Evolutionary conservation across 2,797 vertebrate species (phyloP).

Genomic region (Nyctalus aviator): DNA sequence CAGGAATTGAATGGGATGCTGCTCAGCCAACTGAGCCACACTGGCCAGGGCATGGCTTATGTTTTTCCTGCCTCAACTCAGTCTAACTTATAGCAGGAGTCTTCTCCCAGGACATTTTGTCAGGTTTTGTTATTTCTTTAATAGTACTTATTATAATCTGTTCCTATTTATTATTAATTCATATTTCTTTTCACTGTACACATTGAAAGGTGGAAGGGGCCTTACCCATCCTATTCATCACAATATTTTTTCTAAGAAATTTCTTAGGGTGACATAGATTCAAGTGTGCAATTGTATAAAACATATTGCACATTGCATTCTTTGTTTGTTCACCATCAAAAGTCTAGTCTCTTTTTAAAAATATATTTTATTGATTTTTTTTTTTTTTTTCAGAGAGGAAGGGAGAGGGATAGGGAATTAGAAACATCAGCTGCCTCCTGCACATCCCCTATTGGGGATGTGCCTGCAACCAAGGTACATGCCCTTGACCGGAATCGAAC

Average conservation of each 20-base stretch:
- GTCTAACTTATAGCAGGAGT: not conserved
- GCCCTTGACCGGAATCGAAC: no score
- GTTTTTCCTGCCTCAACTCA: slow-evolving; percentile 10
- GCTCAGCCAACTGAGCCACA: not conserved
- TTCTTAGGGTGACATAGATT: not conserved
- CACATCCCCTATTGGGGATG: no score
- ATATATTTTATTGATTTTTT: no score
- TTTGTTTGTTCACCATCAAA: not conserved
- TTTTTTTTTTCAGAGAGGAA: no score
- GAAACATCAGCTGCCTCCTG: no score
- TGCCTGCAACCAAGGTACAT: no score
- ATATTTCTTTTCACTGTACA: not conserved
- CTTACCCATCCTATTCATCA: not conserved
- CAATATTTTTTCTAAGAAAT: not conserved
- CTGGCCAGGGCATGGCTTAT: not conserved
- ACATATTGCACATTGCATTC: not conserved
- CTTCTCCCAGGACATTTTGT: slow-evolving; percentile 24
- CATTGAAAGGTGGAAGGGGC: not conserved
- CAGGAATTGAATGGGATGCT: not conserved
- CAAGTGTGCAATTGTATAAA: not conserved
- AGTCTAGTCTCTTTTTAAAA: not conserved
- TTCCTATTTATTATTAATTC: not conserved
- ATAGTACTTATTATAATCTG: not conserved
- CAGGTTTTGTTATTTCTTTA: slow-evolving; percentile 51
- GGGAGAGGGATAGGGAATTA: no score